Evolutionary conservation across 2,888 invertebrate genomes (phyloP).

Genomic region (Andrena chrysosceles): DNA sequence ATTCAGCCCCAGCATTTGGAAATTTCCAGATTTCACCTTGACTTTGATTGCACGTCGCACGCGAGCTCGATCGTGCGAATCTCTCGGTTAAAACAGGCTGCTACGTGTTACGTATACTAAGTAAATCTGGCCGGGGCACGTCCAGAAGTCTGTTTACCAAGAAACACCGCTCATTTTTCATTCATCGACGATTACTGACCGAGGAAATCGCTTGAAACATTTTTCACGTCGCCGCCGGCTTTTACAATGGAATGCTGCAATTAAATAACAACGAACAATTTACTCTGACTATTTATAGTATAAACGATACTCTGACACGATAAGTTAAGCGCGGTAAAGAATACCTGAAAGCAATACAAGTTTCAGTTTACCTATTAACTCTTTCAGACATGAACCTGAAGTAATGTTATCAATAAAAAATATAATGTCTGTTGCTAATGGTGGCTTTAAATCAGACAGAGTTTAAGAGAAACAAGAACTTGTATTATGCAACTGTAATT

Average conservation of each 20-base stretch:
- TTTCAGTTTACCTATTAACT: too few species aligned
- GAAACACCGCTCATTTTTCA: conserved; percentile 23
- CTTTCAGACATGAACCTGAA: too few species aligned
- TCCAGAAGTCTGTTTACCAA: conserved; percentile 35
- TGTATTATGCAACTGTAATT: background rate
- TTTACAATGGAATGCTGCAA: background rate
- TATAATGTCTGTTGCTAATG: too few species aligned
- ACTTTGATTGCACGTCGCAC: conserved; percentile 71
- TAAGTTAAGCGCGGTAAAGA: too few species aligned
- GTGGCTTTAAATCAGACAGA: too few species aligned
- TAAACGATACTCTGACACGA: too few species aligned
- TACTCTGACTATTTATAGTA: background rate
- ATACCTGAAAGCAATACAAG: too few species aligned
- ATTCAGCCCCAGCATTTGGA: conserved; percentile 58
- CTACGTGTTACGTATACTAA: conserved; percentile 45
- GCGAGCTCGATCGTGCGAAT: conserved; percentile 62
- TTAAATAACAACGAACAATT: background rate
- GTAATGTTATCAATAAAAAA: too few species aligned
- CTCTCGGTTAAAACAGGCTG: conserved; percentile 30
- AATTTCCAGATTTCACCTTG: conserved; percentile 70
- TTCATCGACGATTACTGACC: conserved; percentile 18
- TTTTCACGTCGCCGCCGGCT: conserved; percentile 6
- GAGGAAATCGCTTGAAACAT: conserved; percentile 3
- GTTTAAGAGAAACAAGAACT: background rate
- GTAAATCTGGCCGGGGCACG: conserved; percentile 16